These are phyloP conservation scores for Diabrotica virgifera DNA, from an alignment of 1,140 invertebrate genomes.

Conservation along the genomic window DNA sequence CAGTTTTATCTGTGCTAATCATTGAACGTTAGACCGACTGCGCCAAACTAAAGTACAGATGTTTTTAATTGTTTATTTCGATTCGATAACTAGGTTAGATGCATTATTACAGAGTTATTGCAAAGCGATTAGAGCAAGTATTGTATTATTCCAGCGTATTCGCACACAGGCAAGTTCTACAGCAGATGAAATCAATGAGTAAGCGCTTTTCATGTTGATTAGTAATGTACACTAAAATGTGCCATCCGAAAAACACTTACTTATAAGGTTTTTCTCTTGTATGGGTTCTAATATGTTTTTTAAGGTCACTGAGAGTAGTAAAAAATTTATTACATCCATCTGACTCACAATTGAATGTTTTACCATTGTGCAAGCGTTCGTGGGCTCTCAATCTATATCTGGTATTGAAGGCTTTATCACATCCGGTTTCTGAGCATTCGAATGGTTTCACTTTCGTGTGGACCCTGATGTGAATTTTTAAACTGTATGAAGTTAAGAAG, in stretches of 20 bases:
- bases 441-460: slow-evolving; percentile 95
- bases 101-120: no score
- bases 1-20: no score
- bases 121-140: no score
- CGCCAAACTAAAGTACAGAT: no score
- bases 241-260: slow-evolving; percentile 54
- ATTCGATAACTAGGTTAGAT: no score
- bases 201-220: slow-evolving; percentile 9
- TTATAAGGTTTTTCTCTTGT: slow-evolving; percentile 90
- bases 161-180: no score
- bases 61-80: no score
- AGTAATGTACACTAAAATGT: slow-evolving; percentile 6
- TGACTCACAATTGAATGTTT: slow-evolving; percentile 91
- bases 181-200: slow-evolving; percentile 3
- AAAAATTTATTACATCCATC: slow-evolving; percentile 87
- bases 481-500: slow-evolving; percentile 91
- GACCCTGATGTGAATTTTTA: slow-evolving; percentile 92
- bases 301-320: slow-evolving; percentile 88
- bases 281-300: slow-evolving; percentile 90
- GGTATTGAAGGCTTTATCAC: slow-evolving; percentile 93
- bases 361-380: slow-evolving; percentile 86
- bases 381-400: slow-evolving; percentile 90
- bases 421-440: slow-evolving; percentile 70
- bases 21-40: no score
- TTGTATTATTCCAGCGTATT: no score